These are phyloP conservation scores for Urocolius indicus DNA, from an alignment of 2,113 vertebrate species.

Conservation along the genomic window DNA sequence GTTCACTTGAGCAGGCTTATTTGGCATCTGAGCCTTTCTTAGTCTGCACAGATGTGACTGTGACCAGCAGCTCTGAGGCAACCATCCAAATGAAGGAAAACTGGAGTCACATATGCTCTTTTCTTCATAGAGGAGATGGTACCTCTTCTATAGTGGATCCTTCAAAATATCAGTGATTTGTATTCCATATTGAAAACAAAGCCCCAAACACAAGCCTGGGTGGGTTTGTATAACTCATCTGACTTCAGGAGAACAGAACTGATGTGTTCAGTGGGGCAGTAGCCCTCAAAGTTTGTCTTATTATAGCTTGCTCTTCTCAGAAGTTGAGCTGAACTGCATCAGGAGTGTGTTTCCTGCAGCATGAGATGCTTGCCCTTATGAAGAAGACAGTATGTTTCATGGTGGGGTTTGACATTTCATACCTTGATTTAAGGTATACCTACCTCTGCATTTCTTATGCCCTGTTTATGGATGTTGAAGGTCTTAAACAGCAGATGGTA, in stretches of 20 bases:
- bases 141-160: background rate
- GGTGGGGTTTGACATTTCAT: background rate
- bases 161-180: background rate
- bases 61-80: background rate
- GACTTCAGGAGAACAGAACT: background rate
- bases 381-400: fast-evolving
- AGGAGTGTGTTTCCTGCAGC: background rate
- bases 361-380: fast-evolving
- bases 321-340: background rate
- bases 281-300: fast-evolving
- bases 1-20: background rate
- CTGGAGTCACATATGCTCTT: background rate
- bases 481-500: background rate
- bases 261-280: fast-evolving
- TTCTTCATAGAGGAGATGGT: background rate
- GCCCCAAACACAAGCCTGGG: no score
- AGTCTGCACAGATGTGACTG: background rate
- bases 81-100: background rate
- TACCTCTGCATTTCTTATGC: background rate
- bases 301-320: background rate
- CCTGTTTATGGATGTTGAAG: background rate
- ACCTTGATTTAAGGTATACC: background rate
- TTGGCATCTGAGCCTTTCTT: background rate
- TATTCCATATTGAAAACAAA: background rate
- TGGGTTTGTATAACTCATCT: background rate